A percentile compares a stretch with the other conserved stretches of the same genome.
These are phyloP conservation scores for Dryocosmus kuriphilus DNA, from an alignment of 2,888 invertebrate species.

Conservation along the genomic window DNA sequence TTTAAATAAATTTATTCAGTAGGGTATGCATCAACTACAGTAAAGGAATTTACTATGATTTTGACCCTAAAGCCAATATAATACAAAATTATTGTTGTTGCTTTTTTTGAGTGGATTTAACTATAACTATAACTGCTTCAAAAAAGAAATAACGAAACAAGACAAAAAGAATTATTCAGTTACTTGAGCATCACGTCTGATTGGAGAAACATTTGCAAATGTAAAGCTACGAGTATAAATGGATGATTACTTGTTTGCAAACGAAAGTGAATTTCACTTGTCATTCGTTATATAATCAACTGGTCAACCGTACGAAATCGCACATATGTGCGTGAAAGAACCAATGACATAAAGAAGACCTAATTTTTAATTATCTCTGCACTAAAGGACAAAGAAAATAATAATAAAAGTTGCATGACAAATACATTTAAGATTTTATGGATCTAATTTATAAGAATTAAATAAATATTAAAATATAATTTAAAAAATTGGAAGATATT, in stretches of 20 bases:
- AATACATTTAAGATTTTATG: neutral
- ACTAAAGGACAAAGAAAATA: neutral
- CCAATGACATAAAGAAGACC: neutral
- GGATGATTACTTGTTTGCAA: slow-evolving; percentile 48
- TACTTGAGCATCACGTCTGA: neutral
- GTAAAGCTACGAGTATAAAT: slow-evolving; percentile 4
- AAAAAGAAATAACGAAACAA: too few species aligned
- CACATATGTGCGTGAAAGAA: neutral
- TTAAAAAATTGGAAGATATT: too few species aligned
- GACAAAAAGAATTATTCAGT: too few species aligned
- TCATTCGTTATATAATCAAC: slow-evolving; percentile 33
- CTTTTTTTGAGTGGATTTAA: too few species aligned
- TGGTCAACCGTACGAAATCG: slow-evolving; percentile 35
- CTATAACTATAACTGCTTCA: too few species aligned
- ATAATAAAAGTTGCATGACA: neutral
- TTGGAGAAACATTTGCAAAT: slow-evolving; percentile 20
- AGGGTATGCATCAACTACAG: too few species aligned
- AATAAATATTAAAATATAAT: neutral
- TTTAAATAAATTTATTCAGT: too few species aligned
- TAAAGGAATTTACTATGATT: too few species aligned
- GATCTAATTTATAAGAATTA: neutral
- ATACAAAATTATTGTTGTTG: too few species aligned
- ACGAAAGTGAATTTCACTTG: slow-evolving; percentile 69
- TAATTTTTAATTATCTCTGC: neutral
- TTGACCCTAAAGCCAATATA: too few species aligned